Conservation (phyloP, 2,113 vertebrate species). For the Oreotrochilus melanogaster region DNA sequence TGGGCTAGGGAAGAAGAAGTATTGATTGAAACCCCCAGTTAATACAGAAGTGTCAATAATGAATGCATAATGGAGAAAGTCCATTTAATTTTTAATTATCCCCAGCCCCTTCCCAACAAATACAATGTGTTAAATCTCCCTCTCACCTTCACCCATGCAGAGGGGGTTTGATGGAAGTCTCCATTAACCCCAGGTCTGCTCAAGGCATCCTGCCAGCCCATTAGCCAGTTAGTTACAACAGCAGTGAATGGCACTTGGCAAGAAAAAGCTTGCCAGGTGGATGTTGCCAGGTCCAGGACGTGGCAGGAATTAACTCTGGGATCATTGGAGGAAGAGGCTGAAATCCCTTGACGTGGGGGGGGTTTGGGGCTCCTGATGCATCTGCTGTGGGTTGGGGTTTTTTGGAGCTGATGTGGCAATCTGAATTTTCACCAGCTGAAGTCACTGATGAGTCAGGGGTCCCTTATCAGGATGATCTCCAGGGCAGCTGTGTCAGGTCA, state of each 20-base stretch:
- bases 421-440: neutral
- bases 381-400: neutral
- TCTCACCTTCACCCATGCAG: neutral
- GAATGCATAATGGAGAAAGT: slow-evolving; percentile 19
- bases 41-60: slow-evolving; percentile 7
- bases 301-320: neutral
- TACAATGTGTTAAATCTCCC: neutral
- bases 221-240: neutral
- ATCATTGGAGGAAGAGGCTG: neutral
- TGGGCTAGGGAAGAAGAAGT: neutral
- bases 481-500: neutral
- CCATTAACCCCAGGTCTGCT: slow-evolving; percentile 25
- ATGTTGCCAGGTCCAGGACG: neutral
- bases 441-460: neutral
- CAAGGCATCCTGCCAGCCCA: neutral
- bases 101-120: slow-evolving; percentile 15
- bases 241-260: slow-evolving; percentile 23
- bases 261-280: neutral
- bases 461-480: neutral
- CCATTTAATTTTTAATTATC: slow-evolving; percentile 47
- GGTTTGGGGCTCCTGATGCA: rapidly evolving
- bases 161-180: neutral
- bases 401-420: neutral
- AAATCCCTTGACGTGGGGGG: neutral
- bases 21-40: slow-evolving; percentile 21